Evolutionary conservation across 2,888 invertebrate species (phyloP), one percentile per base, ranked within the genome.

Genomic region (Harmothoe impar): DNA sequence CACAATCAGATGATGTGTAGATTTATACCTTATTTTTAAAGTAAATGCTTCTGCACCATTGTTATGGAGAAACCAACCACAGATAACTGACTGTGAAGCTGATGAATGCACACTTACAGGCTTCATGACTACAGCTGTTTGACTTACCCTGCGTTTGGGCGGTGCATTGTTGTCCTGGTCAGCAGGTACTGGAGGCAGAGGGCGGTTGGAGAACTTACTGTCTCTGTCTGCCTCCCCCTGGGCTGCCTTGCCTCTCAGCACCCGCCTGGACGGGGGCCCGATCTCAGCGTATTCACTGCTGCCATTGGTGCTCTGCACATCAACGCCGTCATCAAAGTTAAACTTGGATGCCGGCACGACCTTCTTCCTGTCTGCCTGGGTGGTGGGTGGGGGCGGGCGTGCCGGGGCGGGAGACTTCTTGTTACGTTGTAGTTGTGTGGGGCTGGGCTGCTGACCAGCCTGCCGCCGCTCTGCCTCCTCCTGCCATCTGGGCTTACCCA

Each of bases 391-490:
- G 54, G 43, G 51, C 17, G 89, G 89, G 43, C 77, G 89, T 0
- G 78, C 51, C 15, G 89, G 89, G 35, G 89, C 51, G 33, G 35
- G 78, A n/a, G 15, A 20, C 43, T 78, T 78, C 56, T 56, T 85
- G n/a, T 91, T 81, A 0, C 86, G 90, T 35, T 92, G 81, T 5
- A 81, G 43, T 20, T 10, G 81, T 7, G 10, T 31, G 15, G 72
- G 88, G 17, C 29, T 72, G 33, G 72, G 72, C 29, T 93, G 93
- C 68, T 94, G 91, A 0, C 93, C 93, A 29, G 92, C 91, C 92
- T 93, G 93, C 85, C 94, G 91, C 68, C 93, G 93, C 86, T 94
- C 94, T 20, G 94, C 95, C 86, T 95, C 95, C 89, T 93, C 91
- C 91, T 94, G 94, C 95, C 95, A 95, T 31, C 93, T 92, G 5